Evolutionary conservation across 2,113 vertebrate genomes (phyloP).

Genomic region (Hippocampus barbouri): DNA sequence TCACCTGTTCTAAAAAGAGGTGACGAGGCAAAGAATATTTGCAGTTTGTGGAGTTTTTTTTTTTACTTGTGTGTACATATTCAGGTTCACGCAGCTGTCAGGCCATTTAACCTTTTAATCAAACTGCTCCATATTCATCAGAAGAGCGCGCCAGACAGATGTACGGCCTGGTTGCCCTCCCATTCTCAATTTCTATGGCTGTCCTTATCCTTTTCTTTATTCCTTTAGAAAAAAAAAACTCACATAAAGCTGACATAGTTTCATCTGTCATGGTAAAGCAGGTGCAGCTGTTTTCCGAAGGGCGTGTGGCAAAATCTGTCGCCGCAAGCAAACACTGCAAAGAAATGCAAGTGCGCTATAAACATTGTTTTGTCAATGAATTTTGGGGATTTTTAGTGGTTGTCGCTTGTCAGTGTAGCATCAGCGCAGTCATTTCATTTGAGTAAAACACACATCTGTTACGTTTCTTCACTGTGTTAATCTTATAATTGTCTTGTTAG

Average conservation of each 20-base stretch:
- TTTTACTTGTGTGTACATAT: not conserved
- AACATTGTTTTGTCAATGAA: too few relatives aligned
- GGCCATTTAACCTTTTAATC: slow-evolving; percentile 35
- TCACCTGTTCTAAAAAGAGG: not conserved
- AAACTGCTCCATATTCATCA: slow-evolving; percentile 57
- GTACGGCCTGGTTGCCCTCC: slow-evolving; percentile 7
- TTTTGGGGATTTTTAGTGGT: too few relatives aligned
- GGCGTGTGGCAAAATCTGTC: not conserved
- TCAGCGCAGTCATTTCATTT: too few relatives aligned
- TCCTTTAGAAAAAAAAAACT: slow-evolving; percentile 4
- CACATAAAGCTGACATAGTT: slow-evolving; percentile 1
- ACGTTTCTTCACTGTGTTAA: too few relatives aligned
- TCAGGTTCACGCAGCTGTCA: slow-evolving; percentile 44
- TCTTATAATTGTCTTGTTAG: too few relatives aligned
- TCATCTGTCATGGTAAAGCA: not conserved
- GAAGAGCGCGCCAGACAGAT: slow-evolving; percentile 28
- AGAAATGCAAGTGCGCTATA: too few relatives aligned
- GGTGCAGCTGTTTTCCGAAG: not conserved
- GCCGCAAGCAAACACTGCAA: not conserved
- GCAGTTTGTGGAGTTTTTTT: not conserved
- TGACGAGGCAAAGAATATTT: not conserved
- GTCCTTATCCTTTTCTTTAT: slow-evolving; percentile 18
- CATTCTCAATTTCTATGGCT: slow-evolving; percentile 12
- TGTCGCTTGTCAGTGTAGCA: too few relatives aligned
- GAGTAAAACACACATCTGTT: too few relatives aligned